Evolutionary conservation across 2,113 vertebrate species (phyloP).

Genomic region (Protobothrops mucrosquamatus): DNA sequence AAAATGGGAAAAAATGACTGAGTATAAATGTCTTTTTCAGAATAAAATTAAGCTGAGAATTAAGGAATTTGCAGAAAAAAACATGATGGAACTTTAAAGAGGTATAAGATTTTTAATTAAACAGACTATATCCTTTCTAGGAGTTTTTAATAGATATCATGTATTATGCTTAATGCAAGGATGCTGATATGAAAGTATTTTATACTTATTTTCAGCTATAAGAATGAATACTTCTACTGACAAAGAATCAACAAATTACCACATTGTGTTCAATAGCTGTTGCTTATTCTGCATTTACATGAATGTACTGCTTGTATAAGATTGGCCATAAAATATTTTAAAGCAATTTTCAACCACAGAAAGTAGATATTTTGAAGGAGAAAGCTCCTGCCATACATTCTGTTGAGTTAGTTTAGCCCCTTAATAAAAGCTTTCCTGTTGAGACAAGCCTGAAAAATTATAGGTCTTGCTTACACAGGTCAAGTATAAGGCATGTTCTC

Average conservation of each 20-base stretch:
- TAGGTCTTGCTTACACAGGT: slow-evolving; percentile 29
- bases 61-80: not conserved
- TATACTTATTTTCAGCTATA: not conserved
- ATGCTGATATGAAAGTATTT: not conserved
- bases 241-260: not conserved
- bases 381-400: not conserved
- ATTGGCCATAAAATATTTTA: not conserved
- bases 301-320: not conserved
- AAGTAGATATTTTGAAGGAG: not conserved
- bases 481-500: slow-evolving; percentile 33
- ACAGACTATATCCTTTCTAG: not conserved
- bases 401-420: not conserved
- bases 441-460: slow-evolving; percentile 13
- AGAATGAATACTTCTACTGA: not conserved
- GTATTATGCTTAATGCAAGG: not conserved
- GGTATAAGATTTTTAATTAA: not conserved
- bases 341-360: not conserved
- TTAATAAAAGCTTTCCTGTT: not conserved
- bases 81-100: not conserved
- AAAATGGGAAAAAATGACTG: not conserved
- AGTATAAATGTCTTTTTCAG: not conserved
- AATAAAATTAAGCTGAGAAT: not conserved
- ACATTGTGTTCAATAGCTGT: not conserved
- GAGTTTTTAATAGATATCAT: not conserved
- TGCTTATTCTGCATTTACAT: not conserved